Evolutionary conservation across 2,888 invertebrate genomes (phyloP), one percentile per base, ranked within the genome.

Genomic region (Tetramorium bicarinatum): DNA sequence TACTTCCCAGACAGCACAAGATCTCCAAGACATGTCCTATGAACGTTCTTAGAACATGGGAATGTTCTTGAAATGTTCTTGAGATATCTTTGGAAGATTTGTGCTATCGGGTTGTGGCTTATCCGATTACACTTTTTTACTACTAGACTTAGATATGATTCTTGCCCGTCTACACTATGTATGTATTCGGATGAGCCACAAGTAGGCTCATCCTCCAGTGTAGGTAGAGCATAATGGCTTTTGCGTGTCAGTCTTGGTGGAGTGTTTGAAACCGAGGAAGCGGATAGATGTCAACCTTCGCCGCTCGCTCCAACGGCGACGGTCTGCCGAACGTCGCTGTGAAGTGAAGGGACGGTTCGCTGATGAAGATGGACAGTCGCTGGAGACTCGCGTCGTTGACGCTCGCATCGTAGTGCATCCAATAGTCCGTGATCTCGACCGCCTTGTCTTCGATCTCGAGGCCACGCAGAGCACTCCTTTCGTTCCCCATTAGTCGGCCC

Each of bases 351-450:
- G 97, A 96, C 4, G 96, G 95, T 95, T 97, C 97, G 69, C 97
- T 97, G 92, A 97, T 96, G 93, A 98, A 98, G 62, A 98, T 96
- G 15, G 98, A 97, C 13, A 98, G 95, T 62, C 96, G 96, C 75
- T 96, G 96, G 90, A 96, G 95, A 92, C 96, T 96, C 84, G 96
- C 95, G 88, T 96, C 96, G 74, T 95, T 95, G 77, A 97, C 95
- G 80, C 95, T 96, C 3, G 97, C 97, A 34, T 95, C 95, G 95
- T 96, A 97, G 91, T 96, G 97, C 59, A 96, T 96, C 97, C 97
- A 98, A 94, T 97, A 97, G 94, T 98, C 97, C 49, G 97, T 97
- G 44, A 97, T 96, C 94, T 98, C 97, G 4, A 97, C 95, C 11
- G 97, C 96, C 93, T 97, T 97, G 93, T 97, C 97, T 88, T 97